A percentile compares a stretch with the other conserved stretches of the same genome.
Conservation (phyloP, 2,113 vertebrate species). For the Vombatus ursinus region DNA sequence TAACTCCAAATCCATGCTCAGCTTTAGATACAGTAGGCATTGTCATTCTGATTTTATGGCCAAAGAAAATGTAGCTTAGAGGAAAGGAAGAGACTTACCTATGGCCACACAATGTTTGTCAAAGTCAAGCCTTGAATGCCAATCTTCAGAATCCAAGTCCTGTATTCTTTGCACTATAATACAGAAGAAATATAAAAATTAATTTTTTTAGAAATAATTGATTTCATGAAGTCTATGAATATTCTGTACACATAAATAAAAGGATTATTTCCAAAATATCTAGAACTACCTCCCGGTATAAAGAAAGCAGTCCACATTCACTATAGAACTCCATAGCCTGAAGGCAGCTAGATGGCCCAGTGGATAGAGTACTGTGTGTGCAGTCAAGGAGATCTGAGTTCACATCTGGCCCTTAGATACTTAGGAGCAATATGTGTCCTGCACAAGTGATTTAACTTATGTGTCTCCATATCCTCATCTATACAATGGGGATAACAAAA, state of each 20-base stretch:
- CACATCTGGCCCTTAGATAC: not conserved
- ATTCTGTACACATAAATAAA: not conserved
- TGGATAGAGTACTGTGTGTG: not conserved
- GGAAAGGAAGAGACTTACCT: not conserved
- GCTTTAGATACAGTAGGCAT: not conserved
- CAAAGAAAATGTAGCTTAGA: not conserved
- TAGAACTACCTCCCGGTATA: not conserved
- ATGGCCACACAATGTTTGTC: too few species aligned
- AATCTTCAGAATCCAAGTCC: not conserved
- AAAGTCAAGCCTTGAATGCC: too few species aligned
- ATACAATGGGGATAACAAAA: not conserved
- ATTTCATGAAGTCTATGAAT: not conserved
- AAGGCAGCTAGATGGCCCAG: not conserved
- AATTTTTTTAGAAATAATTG: not conserved
- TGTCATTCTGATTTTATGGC: not conserved
- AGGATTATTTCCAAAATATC: not conserved
- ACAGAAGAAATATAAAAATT: not conserved
- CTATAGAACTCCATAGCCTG: not conserved
- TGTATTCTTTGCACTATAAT: not conserved
- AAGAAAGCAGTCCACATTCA: not conserved
- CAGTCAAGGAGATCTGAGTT: not conserved
- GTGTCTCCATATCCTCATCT: not conserved
- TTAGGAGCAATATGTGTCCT: not conserved
- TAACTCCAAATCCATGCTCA: not conserved
- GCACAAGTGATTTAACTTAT: not conserved